Percentiles rank a stretch among this genome's conserved stretches.
phyloP scores from a whole-genome alignment of 1,140 invertebrate genomes.

The Cotesia vestalis region DNA sequence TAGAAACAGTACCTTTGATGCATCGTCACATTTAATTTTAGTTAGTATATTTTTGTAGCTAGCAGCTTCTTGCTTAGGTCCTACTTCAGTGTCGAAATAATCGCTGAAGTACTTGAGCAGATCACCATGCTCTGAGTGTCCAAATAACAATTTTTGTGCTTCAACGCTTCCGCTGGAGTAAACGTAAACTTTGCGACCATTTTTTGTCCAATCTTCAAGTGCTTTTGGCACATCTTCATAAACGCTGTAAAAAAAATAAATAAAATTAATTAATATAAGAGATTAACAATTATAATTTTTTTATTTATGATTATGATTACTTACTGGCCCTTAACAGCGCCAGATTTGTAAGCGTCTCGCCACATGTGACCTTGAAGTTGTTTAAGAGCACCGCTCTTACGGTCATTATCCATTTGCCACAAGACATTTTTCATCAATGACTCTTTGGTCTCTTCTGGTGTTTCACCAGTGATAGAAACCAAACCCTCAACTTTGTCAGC shows the following conservation, averaged over 20 bases:
- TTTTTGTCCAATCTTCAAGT: conserved; percentile 75
- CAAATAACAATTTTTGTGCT: conserved; percentile 90
- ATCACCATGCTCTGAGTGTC: conserved; percentile 79
- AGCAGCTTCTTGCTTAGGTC: conserved; percentile 76
- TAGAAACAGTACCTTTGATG: conserved; percentile 81
- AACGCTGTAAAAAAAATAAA: conserved; percentile 69
- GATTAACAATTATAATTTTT: conserved; percentile 18
- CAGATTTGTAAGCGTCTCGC: conserved; percentile 82
- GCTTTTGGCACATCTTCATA: conserved; percentile 84
- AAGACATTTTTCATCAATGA: conserved; percentile 74
- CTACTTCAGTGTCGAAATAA: conserved; percentile 88
- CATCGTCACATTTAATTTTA: conserved; percentile 69
- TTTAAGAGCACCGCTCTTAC: conserved; percentile 84
- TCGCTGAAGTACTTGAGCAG: conserved; percentile 77
- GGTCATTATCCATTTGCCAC: conserved; percentile 83
- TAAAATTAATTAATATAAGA: background rate
- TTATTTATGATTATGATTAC: conserved; percentile 59
- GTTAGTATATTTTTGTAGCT: conserved; percentile 82
- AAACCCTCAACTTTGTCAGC: conserved; percentile 68
- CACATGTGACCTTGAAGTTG: conserved; percentile 89
- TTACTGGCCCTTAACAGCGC: conserved; percentile 87
- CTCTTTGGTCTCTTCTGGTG: conserved; percentile 69
- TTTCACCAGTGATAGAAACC: conserved; percentile 66
- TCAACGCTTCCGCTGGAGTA: conserved; percentile 93
- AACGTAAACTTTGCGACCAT: conserved; percentile 79